Percentiles rank a stretch among this genome's conserved stretches.
These are phyloP conservation scores for Acyrthosiphon pisum DNA, from an alignment of 1,140 invertebrate species.

Conservation along the genomic window DNA sequence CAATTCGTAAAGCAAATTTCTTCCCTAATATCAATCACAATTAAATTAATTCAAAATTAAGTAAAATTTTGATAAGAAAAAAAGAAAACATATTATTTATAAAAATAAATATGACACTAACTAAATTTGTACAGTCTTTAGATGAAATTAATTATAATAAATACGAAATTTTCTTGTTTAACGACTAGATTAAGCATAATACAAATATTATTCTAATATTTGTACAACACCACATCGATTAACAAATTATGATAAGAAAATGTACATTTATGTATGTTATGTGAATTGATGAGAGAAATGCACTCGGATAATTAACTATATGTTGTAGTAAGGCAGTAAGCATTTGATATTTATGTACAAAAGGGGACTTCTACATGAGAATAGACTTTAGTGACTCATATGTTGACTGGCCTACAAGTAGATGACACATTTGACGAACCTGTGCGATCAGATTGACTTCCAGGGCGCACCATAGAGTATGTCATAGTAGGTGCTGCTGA, in stretches of 20 bases:
- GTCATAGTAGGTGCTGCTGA: constrained; percentile 49
- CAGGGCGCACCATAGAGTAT: constrained; percentile 50
- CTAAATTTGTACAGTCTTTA: not conserved
- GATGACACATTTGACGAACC: constrained; percentile 54
- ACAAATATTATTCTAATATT: not conserved
- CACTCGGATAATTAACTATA: not conserved
- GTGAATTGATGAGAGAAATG: not conserved
- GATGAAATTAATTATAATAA: too few relatives aligned
- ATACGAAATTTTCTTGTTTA: not conserved
- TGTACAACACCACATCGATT: not conserved
- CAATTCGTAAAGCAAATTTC: not conserved
- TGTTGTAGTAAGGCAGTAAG: not conserved
- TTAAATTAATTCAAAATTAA: not conserved
- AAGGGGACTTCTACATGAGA: not conserved
- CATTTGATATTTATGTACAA: not conserved
- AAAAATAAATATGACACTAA: not conserved
- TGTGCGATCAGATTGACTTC: constrained; percentile 53
- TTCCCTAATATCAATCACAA: not conserved
- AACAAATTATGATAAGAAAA: not conserved
- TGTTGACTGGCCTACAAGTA: constrained; percentile 49
- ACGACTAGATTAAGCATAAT: not conserved
- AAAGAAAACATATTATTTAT: not conserved
- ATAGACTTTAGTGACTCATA: not conserved
- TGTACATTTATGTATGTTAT: too few relatives aligned
- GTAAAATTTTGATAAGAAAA: not conserved